Evolutionary conservation across 2,888 invertebrate species (phyloP).

Genomic region (Caenorhabditis sp.): DNA sequence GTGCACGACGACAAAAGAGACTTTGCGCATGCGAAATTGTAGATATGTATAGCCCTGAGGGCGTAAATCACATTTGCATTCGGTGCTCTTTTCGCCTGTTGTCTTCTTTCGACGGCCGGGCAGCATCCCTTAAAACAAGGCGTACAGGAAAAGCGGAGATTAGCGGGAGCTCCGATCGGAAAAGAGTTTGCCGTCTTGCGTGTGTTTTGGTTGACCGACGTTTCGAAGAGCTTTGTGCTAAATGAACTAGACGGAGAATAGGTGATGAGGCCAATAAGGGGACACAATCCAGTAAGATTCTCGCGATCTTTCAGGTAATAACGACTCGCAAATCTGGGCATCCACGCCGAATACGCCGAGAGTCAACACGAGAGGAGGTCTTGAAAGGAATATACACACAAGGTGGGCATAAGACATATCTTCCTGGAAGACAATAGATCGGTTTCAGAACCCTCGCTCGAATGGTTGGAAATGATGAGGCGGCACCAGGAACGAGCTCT

Average conservation of each 20-base stretch:
- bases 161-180: constrained; percentile 28
- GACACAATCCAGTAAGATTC: neutral
- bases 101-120: constrained; percentile 13
- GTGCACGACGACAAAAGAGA: constrained; percentile 44
- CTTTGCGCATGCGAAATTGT: constrained; percentile 52
- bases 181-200: constrained; percentile 23
- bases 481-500: constrained; percentile 19
- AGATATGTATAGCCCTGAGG: constrained; percentile 60
- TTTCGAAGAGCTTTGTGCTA: constrained; percentile 23
- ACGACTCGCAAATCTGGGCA: constrained; percentile 43
- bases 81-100: constrained; percentile 42
- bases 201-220: constrained; percentile 10
- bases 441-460: constrained; percentile 36
- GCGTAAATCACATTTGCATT: constrained; percentile 63
- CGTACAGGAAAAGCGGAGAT: constrained; percentile 51
- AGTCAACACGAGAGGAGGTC: constrained; percentile 33
- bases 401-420: constrained; percentile 14
- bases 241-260: constrained; percentile 46
- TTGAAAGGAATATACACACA: constrained; percentile 50
- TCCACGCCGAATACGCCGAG: constrained; percentile 47
- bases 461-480: constrained; percentile 42
- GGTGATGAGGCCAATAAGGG: constrained; percentile 44
- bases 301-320: constrained; percentile 49
- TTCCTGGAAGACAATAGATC: neutral
- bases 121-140: constrained; percentile 35